Percentiles rank a stretch among this genome's conserved stretches.
These are phyloP conservation scores for Xanthorhoe spadicearia DNA, from an alignment of 2,888 invertebrate species.

Conservation along the genomic window DNA sequence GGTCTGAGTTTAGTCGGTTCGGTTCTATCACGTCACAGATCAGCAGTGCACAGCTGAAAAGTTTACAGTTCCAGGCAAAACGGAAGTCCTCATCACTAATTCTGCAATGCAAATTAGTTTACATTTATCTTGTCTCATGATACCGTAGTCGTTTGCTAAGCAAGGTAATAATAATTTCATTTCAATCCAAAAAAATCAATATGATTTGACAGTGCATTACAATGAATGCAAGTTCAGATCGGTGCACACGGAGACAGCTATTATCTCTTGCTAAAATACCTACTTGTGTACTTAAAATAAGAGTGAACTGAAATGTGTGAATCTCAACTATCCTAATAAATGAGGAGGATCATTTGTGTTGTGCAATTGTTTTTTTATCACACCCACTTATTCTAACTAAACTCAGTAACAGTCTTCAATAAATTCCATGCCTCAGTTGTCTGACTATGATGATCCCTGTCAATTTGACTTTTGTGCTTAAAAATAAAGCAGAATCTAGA, in stretches of 20 bases:
- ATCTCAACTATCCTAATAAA: background rate
- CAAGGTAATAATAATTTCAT: slow-evolving; percentile 9
- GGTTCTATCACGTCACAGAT: slow-evolving; percentile 24
- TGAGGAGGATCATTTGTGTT: background rate
- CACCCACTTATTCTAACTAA: background rate
- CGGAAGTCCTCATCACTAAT: slow-evolving; percentile 13
- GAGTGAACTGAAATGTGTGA: background rate
- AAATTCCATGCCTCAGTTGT: no score
- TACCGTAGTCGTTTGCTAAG: slow-evolving; percentile 17
- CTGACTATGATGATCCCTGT: no score
- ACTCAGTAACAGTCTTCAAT: background rate
- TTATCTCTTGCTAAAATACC: background rate
- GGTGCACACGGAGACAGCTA: slow-evolving; percentile 9
- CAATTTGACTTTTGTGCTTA: no score
- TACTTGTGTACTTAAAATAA: background rate
- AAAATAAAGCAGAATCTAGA: no score
- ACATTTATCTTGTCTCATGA: slow-evolving; percentile 4
- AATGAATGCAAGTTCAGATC: slow-evolving; percentile 12
- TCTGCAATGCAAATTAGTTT: background rate
- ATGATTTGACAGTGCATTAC: slow-evolving; percentile 20
- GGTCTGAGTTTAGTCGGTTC: background rate
- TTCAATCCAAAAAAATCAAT: slow-evolving; percentile 22
- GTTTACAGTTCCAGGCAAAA: slow-evolving; percentile 11
- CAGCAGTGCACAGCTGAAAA: slow-evolving; percentile 7
- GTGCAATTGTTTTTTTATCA: background rate